A percentile compares a stretch with the other conserved stretches of the same genome.
These are phyloP conservation scores for Scrobipalpa atriplicella DNA, from an alignment of 2,888 invertebrate species.

Conservation along the genomic window DNA sequence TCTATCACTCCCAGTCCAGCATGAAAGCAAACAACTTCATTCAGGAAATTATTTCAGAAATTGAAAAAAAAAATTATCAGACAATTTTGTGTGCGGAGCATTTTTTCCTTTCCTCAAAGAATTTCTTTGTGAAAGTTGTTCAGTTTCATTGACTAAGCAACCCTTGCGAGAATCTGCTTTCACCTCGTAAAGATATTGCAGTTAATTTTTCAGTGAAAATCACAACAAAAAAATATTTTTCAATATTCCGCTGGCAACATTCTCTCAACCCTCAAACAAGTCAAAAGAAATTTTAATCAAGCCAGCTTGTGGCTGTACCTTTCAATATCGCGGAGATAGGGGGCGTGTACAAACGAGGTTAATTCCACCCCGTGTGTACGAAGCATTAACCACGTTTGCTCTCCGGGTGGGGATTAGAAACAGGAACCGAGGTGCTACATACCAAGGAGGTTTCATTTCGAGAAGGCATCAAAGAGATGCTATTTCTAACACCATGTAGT, in stretches of 20 bases:
- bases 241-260: constrained; percentile 14
- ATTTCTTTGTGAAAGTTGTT: too few relatives aligned
- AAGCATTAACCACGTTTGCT: constrained; percentile 28
- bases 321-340: constrained; percentile 31
- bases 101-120: too few relatives aligned
- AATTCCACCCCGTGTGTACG: constrained; percentile 31
- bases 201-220: too few relatives aligned
- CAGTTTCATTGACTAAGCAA: too few relatives aligned
- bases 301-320: constrained; percentile 24
- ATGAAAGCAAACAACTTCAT: too few relatives aligned
- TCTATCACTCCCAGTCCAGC: too few relatives aligned
- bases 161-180: too few relatives aligned
- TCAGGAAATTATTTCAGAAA: too few relatives aligned
- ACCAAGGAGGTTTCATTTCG: neutral
- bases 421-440: neutral
- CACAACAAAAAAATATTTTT: neutral
- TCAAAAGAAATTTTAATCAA: constrained; percentile 33
- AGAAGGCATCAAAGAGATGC: neutral
- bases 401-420: constrained; percentile 16
- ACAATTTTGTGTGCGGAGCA: too few relatives aligned
- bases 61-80: too few relatives aligned
- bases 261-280: constrained; percentile 20
- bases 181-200: too few relatives aligned
- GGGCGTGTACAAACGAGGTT: constrained; percentile 28
- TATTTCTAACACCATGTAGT: too few relatives aligned